Base-by-base conservation (phyloP, 2,888 invertebrate species). In the Hypercompe scribonia region DNA sequence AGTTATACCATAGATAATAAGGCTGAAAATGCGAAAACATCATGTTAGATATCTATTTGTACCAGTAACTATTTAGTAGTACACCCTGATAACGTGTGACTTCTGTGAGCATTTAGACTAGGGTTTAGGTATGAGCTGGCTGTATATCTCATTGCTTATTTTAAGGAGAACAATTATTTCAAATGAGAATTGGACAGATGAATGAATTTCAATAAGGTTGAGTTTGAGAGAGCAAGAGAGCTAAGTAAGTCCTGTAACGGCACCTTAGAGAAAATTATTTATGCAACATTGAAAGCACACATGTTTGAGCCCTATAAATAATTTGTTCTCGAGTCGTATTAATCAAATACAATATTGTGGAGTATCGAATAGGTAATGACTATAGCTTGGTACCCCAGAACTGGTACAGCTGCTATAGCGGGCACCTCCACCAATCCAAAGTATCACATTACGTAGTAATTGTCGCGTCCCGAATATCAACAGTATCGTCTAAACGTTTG, bases 401-500 rank as follows among this genome's bases (percentile, higher is more conserved):
- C 1, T 61, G 31, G 15, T 18, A 31, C 61, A 31, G 18, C 31
- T 61, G 61, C 61, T 61, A 2, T 18, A 15, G 2, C 61, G 31
- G 18, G 61, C 67, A 15, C 8, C 31, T 46, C 67, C 67, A 18
- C 15, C 61, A 61, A 31, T 63, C 24, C 39, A 63, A 24, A 33
- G 36, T 68, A 71, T 84, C 81, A 64, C 77, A 76, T 77, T 77
- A 77, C 77, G 54, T 66, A 66, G 76, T 79, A 75, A 81, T 84
- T 80, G 77, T 80, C 67, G 76, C 78, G 65, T 69, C 42, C 39
- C 73, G n/a, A 31, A 70, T 58, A 75, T 71, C 72, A 78, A 80
- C 79, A 79, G 87, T 87, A 87, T 89, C 89, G 82, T 85, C 89
- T 90, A 91, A 92, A 90, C 90, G 87, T 88, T 92, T 91, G 91